Evolutionary conservation across 2,113 vertebrate species (phyloP), one percentile per base, ranked within the genome.

Genomic region (Parotia lawesii): DNA sequence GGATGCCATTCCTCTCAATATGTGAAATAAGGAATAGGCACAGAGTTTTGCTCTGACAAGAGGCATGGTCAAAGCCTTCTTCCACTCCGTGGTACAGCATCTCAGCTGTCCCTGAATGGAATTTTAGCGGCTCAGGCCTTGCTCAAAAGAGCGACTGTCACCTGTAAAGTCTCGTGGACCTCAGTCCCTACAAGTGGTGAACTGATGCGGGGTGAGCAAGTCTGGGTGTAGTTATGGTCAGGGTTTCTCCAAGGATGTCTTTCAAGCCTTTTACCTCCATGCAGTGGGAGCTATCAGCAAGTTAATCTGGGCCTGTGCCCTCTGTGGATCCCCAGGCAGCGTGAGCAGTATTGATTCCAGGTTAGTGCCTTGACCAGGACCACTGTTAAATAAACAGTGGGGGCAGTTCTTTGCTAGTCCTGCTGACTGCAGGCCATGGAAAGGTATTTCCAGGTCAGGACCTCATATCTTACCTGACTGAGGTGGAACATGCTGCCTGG

Each of bases 311-410:
- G 15, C 10, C 28, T 79, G 28, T 90, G 31, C 37, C 20, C 50
- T 72, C 37, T 65, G 48, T 79, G 60, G 40, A 35, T 78, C 24
- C 7, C 16, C 45, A 75, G 54, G 24, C 79, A 79, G 53, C 1
- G 2, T 72, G 45, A 65, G 65, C 78, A 82, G 58, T n/a, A 19
- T 17, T 80, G 79, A 88, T 76, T 79, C n/a, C 29, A 79, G 23
- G 27, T 27, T 50, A 17, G 28, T 88, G 42, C 62, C 57, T 87
- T 86, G 57, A 77, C 20, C 47, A 22, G 42, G 15, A 9, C 56
- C 0, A 0, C 37, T 24, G 6, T 35, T 76, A 53, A 24, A 22
- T 48, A 57, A 88, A 65, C 25, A 48, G 3, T 35, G 66, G 25
- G 35, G 22, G 2, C 56, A 87, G 29, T 10, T 24, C 16, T 66